Evolutionary conservation across 2,888 invertebrate species (phyloP).

Genomic region (Boloria selene): DNA sequence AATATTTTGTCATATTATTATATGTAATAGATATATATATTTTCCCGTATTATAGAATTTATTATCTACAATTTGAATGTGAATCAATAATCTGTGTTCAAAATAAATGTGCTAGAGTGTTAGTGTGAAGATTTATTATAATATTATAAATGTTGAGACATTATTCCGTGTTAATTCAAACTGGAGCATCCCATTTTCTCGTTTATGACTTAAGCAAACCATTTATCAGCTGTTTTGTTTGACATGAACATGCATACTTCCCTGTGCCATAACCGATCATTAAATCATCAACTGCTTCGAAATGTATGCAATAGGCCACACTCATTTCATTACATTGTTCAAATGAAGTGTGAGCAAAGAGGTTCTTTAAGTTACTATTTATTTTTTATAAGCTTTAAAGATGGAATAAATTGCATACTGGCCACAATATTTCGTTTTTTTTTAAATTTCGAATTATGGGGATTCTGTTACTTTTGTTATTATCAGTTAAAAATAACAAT

Average conservation of each 20-base stretch:
- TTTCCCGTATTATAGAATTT: constrained; percentile 69
- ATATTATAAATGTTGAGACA: constrained; percentile 45
- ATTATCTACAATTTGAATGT: constrained; percentile 72
- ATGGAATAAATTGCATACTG: constrained; percentile 35
- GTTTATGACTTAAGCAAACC: constrained; percentile 27
- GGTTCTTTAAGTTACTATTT: constrained; percentile 38
- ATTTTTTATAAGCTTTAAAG: constrained; percentile 39
- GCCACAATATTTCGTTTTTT: constrained; percentile 22
- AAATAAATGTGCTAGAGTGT: constrained; percentile 66
- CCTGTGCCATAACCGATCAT: constrained; percentile 42
- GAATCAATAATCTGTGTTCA: constrained; percentile 73
- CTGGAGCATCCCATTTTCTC: constrained; percentile 37
- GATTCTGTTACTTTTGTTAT: constrained; percentile 42
- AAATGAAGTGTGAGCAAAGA: constrained; percentile 27
- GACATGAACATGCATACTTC: constrained; percentile 32
- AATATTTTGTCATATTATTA: constrained; percentile 49
- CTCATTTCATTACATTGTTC: constrained; percentile 18
- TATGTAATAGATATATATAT: constrained; percentile 64
- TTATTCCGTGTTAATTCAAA: constrained; percentile 39
- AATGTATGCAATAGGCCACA: constrained; percentile 26
- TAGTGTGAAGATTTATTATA: constrained; percentile 58
- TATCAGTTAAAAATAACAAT: constrained; percentile 39
- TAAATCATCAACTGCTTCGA: constrained; percentile 29
- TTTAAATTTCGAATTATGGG: constrained; percentile 17
- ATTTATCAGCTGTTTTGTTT: constrained; percentile 26